Evolutionary conservation across 2,888 invertebrate species (phyloP), one percentile per base, ranked within the genome.

Genomic region (Melanotus villosus): DNA sequence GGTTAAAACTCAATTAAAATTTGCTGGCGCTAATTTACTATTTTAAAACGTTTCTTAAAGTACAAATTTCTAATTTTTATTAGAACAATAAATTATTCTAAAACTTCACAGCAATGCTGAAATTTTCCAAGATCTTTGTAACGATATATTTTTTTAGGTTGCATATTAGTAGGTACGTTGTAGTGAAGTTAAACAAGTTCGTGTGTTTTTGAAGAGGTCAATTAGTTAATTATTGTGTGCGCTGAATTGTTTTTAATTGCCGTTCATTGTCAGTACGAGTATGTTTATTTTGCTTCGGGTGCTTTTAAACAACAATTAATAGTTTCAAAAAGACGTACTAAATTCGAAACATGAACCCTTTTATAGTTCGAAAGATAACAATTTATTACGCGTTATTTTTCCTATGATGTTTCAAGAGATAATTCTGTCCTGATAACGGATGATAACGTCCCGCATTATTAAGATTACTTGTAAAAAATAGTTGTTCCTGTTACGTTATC

Each of bases 161-260:
- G 43, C 14, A 5, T 43, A 10, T 14, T 43, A n/a, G n/a, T n/a
- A 26, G 26, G 26, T 26, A 26, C 26, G 7, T 26, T 7, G 26
- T 26, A 26, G 26, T n/a, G n/a, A n/a, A n/a, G n/a, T n/a, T n/a
- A n/a, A n/a, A n/a, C 6, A 18, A 41, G 18, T 2, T 30, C 3
- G 12, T 34, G n/a, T n/a, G 32, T n/a, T 16, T 59, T 66, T 32
- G 18, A 57, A 36, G 57, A 26, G 50, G 56, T 68, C 57, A 68
- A 68, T 68, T 68, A 32, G 36, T 56, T 68, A 68, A 63, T 68
- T 68, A 43, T 43, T 65, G 30, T 54, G 65, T 65, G 26, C 69
- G 38, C 36, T 47, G 43, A 69, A 69, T 65, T 65, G 69, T 65
- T 69, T n/a, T 65, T 69, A 69, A 69, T 69, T 69, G 54, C 34